Conservation (phyloP, 2,797 vertebrate species). For the Bovichtus diacanthus region DNA sequence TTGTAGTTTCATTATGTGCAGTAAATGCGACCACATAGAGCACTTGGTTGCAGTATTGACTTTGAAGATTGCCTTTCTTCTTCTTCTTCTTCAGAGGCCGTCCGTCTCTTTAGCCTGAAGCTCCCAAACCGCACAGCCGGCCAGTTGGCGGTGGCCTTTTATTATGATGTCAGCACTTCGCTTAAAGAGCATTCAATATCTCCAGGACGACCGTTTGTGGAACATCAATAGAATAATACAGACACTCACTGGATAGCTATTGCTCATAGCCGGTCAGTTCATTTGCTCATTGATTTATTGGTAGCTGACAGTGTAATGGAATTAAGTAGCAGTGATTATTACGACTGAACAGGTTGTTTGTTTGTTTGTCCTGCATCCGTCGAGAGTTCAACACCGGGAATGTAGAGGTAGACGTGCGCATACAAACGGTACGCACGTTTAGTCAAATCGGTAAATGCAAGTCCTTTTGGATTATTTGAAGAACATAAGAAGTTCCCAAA, state of each 20-base stretch:
- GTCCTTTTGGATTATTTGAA: conserved; percentile 14
- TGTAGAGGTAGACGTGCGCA: conserved; percentile 1
- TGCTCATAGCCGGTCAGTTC: conserved; percentile 81
- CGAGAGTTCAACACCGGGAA: conserved; percentile 39
- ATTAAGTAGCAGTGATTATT: conserved; percentile 82
- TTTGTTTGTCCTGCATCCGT: conserved; percentile 61
- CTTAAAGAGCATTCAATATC: conserved; percentile 87
- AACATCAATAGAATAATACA: conserved; percentile 84
- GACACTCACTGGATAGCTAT: conserved; percentile 70
- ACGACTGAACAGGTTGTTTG: conserved; percentile 81
- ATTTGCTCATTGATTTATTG: conserved; percentile 87
- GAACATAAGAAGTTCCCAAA: conserved; percentile 18
- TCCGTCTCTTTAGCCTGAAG: conserved; percentile 74
- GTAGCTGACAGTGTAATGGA: conserved; percentile 80
- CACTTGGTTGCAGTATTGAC: conserved; percentile 75
- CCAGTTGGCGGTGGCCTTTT: conserved; percentile 76
- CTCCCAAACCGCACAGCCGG: conserved; percentile 70
- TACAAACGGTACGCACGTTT: background rate
- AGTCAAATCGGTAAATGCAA: conserved; percentile 1
- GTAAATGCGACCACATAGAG: conserved; percentile 73
- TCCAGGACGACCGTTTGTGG: conserved; percentile 74
- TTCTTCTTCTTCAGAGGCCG: conserved; percentile 68
- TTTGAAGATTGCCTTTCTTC: conserved; percentile 78
- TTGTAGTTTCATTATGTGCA: conserved; percentile 74
- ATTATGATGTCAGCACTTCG: conserved; percentile 88